These are phyloP conservation scores for Polypterus senegalus DNA, from an alignment of 2,113 vertebrate species.

Conservation along the genomic window DNA sequence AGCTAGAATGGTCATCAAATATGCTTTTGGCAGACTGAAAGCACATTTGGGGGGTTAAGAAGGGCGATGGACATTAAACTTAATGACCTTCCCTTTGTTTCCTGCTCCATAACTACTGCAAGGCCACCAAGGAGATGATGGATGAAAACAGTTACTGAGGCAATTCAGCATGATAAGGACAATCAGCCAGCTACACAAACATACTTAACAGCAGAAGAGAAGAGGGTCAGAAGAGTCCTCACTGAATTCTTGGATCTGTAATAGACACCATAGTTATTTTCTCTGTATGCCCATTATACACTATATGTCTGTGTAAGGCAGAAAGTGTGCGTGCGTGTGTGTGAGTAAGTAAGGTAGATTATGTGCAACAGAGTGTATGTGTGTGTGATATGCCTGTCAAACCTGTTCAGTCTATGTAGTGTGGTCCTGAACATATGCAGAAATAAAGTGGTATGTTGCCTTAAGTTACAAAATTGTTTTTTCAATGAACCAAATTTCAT, in stretches of 20 bases:
- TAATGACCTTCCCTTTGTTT: slow-evolving; percentile 12
- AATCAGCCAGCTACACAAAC: slow-evolving; percentile 5
- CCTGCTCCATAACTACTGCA: slow-evolving; percentile 17
- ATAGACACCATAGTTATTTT: background rate
- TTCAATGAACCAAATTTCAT: too few species aligned
- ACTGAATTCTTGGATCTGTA: slow-evolving; percentile 11
- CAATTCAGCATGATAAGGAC: slow-evolving; percentile 4
- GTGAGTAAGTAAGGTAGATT: too few species aligned
- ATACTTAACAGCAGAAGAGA: background rate
- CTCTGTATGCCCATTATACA: background rate
- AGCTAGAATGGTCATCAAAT: too few species aligned
- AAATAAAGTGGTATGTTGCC: too few species aligned
- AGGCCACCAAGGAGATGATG: slow-evolving; percentile 11
- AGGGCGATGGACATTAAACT: slow-evolving; percentile 21
- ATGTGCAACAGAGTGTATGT: too few species aligned
- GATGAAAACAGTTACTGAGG: slow-evolving; percentile 4
- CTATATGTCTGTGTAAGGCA: background rate
- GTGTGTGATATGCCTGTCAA: too few species aligned
- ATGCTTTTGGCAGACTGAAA: too few species aligned
- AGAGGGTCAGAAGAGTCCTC: slow-evolving; percentile 11
- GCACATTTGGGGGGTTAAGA: background rate
- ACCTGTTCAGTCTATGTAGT: too few species aligned
- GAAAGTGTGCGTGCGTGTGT: too few species aligned
- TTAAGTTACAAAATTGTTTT: too few species aligned
- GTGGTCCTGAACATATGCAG: too few species aligned